Evolutionary conservation across 2,113 vertebrate genomes (phyloP).

Genomic region (Campylomormyrus tamandua): DNA sequence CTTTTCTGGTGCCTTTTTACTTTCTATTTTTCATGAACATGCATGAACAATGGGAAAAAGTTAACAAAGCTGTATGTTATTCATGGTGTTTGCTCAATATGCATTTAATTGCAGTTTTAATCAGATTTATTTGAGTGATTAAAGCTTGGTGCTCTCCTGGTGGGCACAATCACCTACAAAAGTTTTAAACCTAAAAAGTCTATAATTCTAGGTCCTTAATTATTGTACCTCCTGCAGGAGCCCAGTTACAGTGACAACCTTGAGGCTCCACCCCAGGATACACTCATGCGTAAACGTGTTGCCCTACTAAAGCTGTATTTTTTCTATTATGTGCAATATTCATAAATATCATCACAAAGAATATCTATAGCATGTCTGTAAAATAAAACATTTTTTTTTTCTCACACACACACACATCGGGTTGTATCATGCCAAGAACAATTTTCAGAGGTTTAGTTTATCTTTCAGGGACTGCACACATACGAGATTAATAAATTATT

Average conservation of each 20-base stretch:
- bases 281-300: neutral
- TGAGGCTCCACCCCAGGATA: neutral
- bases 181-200: neutral
- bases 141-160: neutral
- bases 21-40: neutral
- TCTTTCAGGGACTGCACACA: neutral
- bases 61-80: neutral
- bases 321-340: neutral
- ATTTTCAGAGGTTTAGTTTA: neutral
- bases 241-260: neutral
- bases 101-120: neutral
- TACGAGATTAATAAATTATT: neutral
- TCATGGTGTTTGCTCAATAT: neutral
- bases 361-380: neutral
- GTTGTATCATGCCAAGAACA: neutral
- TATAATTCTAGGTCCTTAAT: neutral
- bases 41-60: neutral
- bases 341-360: neutral
- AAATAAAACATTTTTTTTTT: neutral
- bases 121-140: neutral
- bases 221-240: neutral
- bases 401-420: too few species aligned
- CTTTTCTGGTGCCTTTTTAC: neutral
- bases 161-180: neutral
- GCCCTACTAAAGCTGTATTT: neutral